These are phyloP conservation scores for Papilio polyxenes DNA, from an alignment of 1,140 invertebrate species.

Conservation along the genomic window DNA sequence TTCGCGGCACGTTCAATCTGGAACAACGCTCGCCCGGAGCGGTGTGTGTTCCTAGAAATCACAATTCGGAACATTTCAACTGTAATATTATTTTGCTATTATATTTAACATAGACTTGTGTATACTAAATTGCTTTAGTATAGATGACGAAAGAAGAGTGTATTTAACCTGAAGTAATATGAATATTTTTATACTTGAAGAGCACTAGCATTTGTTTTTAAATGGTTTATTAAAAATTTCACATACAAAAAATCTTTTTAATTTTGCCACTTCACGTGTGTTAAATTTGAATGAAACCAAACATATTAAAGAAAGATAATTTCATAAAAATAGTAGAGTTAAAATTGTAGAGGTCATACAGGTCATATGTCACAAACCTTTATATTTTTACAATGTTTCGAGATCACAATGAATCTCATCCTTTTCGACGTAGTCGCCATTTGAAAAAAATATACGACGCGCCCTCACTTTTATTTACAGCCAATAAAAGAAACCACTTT, in stretches of 20 bases:
- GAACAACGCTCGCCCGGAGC: background rate
- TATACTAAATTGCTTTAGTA: too few relatives aligned
- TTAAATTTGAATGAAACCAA: too few relatives aligned
- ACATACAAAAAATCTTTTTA: too few relatives aligned
- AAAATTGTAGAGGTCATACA: background rate
- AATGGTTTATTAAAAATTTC: too few relatives aligned
- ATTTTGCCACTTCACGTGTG: too few relatives aligned
- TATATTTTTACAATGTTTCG: background rate
- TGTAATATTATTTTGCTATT: too few relatives aligned
- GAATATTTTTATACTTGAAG: too few relatives aligned
- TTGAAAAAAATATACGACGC: background rate
- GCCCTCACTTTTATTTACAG: constrained; percentile 6
- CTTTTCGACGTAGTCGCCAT: background rate
- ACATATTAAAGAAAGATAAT: background rate
- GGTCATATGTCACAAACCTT: background rate
- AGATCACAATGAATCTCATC: background rate
- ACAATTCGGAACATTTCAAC: background rate
- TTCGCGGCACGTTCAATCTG: background rate
- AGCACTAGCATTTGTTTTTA: too few relatives aligned
- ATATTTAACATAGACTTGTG: background rate
- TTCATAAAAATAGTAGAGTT: background rate
- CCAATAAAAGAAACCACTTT: constrained; percentile 15
- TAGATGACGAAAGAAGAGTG: too few relatives aligned
- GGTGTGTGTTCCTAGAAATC: background rate
- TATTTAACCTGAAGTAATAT: too few relatives aligned